phyloP scores from a whole-genome alignment of 2,797 vertebrate genomes.

The Enteromius thamalakanensis region DNA sequence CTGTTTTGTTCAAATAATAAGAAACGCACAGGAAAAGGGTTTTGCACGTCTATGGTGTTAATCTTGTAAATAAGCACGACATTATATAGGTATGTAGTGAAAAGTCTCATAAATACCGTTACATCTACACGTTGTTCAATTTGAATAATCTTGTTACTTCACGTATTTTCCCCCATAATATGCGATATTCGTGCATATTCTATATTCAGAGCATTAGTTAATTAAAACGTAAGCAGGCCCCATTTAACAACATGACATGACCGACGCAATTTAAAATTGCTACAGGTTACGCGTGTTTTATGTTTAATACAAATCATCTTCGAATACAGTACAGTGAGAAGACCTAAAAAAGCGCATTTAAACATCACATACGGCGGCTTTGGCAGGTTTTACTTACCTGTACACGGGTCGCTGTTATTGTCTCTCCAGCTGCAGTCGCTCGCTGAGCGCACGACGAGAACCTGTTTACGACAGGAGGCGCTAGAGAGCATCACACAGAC shows the following conservation, averaged over 20 bases:
- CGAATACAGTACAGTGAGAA: background rate
- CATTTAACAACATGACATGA: slow-evolving; percentile 71
- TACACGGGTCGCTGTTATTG: slow-evolving; percentile 75
- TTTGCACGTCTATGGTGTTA: background rate
- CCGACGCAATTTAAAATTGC: slow-evolving; percentile 65
- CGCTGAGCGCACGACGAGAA: slow-evolving; percentile 68
- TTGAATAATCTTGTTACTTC: background rate
- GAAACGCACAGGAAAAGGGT: background rate
- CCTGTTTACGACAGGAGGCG: slow-evolving; percentile 67
- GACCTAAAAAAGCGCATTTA: background rate
- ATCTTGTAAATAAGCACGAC: background rate
- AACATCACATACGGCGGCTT: slow-evolving; percentile 3
- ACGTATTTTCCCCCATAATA: background rate
- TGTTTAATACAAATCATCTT: background rate
- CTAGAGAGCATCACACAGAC: slow-evolving; percentile 55
- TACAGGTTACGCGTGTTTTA: slow-evolving; percentile 45
- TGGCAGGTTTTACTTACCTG: slow-evolving; percentile 74
- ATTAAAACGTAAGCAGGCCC: slow-evolving; percentile 69
- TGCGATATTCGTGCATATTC: background rate
- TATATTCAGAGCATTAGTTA: slow-evolving; percentile 36
- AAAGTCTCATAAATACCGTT: slow-evolving; percentile 49
- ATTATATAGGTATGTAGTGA: background rate
- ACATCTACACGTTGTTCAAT: slow-evolving; percentile 8
- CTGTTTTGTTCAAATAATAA: background rate
- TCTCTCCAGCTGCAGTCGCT: slow-evolving; percentile 77